Evolutionary conservation across 2,113 vertebrate genomes (phyloP), one percentile per base, ranked within the genome.

Genomic region (Oreochromis aureus): DNA sequence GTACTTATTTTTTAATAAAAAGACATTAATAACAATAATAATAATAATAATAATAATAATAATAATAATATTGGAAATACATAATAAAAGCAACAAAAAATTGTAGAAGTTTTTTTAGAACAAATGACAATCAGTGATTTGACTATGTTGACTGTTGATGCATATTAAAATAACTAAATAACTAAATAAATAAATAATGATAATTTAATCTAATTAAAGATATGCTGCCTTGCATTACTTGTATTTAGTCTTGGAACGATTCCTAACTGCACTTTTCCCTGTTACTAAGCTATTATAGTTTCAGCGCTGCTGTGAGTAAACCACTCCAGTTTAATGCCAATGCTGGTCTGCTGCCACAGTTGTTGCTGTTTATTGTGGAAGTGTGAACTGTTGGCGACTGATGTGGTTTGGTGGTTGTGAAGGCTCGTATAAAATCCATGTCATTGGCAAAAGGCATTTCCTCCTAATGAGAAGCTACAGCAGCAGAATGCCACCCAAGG

Each of bases 321-420:
- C 54, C 54, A 27, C 0, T 11, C 4, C 39, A 27, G 34, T 81
- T 41, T 78, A 27, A 78, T 78, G 54, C 79, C 79, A 27, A 0
- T 19, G 15, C 54, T 81, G 36, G 3, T 59, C 16, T 78, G 3
- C n/a, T 53, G 36, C 10, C 54, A 24, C 53, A 58, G 54, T 66
- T 19, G 54, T 30, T 59, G 54, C 36, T 76, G 79, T 58, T 71
- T 8, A 46, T 36, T 51, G 83, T 22, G 34, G 63, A 81, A 76
- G 91, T 86, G 89, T 87, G 53, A 89, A 81, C 81, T 55, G 80
- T 18, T 36, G 39, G 19, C n/a, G 51, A 87, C 88, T 87, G 80
- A 92, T 88, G 94, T 93, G 93, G 92, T 93, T 89, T 85, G 69
- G 88, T 84, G 90, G 90, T 87, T 86, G 55, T 83, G 51, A 85